Evolutionary conservation across 2,888 invertebrate genomes (phyloP), one percentile per base, ranked within the genome.

Genomic region (Callosobruchus maculatus): DNA sequence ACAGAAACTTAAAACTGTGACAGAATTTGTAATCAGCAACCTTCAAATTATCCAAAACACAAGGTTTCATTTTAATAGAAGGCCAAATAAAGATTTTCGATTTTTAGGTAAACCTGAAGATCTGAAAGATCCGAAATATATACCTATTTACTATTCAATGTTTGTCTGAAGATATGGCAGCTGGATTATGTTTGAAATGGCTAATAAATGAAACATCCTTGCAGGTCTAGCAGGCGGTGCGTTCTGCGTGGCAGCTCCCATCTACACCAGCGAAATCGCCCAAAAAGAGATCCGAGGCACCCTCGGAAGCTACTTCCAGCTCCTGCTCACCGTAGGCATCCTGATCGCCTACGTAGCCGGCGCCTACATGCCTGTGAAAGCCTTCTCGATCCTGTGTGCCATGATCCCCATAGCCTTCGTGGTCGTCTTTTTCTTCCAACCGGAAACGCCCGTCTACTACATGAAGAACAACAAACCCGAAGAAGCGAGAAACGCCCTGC

Each of bases 251-350:
- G 92, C 94, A 0, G 94, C 94, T 0, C 97, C 97, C 0, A 91
- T 96, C 78, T 96, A 95, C 84, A 94, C 93, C 1, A 93, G 93
- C 67, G 97, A 98, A 88, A 95, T 96, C 69, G 92, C 96, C 0
- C 93, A 96, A 80, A 93, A 92, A 78, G 91, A 93, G 22, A 93
- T 96, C 80, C 90, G 97, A 73, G 97, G 97, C 0, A 91, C 93
- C 0, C 87, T 97, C 0, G 97, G 97, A 2, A 94, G 95, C 70
- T 95, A 93, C 83, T 96, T 96, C 84, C 97, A 97, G 85, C 87
- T 97, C 26, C 92, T 95, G 89, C 88, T 97, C 74, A 94, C 94
- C 0, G 86, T 93, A 20, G 97, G 97, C 78, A 96, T 97, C 74
- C 88, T 97, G 0, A 90, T 94, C 74, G 90, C 92, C 0, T 96